Base-by-base conservation (phyloP, 1,140 invertebrate species). In the Rhyzopertha dominica region DNA sequence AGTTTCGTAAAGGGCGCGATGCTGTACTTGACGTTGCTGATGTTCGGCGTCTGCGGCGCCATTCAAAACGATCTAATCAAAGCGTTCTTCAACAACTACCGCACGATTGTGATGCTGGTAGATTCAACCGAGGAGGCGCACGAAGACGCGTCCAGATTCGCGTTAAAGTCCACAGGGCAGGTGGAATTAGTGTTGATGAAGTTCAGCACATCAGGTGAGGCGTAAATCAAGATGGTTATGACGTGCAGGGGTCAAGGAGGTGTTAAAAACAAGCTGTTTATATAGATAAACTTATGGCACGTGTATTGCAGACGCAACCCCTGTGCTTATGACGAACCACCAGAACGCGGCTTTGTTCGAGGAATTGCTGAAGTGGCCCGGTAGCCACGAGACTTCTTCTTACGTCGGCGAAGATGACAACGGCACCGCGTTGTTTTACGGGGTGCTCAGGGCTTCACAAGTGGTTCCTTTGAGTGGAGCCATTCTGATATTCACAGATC, bases 191-290 rank as follows among this genome's bases (percentile, higher is more conserved):
- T 41, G 38, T 40, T 62, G 16, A 51, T 59, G 45, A 56, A 54
- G 36, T 62, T 56, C 40, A 58, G 59, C 36, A 23, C 43, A 20
- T 50, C 56, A 47, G 58, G 60, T 59, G 49, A 45, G n/a, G 23
- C 18, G 7, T 23, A 25, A 20, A 35, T 47, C 32, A 10, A 26
- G 12, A 29, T 10, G 24, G 14, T 17, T 19, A 40, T 24, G 10
- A 26, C n/a, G 45, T 34, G 16, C 23, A 58, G 55, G 55, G 18
- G 49, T 53, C 7, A 45, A 28, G 4, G 14, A 42, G 8, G 32
- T 54, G 19, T 45, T 47, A 26, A 50, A 40, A 26, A 48, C 37
- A 12, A 51, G 17, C 2, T 17, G n/a, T n/a, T n/a, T 31, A 12
- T 19, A 10, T n/a, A n/a, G n/a, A n/a, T n/a, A n/a, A n/a, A n/a